phyloP scores from a whole-genome alignment of 92 coral and sea anemone species.

The Palythoa grandis region DNA sequence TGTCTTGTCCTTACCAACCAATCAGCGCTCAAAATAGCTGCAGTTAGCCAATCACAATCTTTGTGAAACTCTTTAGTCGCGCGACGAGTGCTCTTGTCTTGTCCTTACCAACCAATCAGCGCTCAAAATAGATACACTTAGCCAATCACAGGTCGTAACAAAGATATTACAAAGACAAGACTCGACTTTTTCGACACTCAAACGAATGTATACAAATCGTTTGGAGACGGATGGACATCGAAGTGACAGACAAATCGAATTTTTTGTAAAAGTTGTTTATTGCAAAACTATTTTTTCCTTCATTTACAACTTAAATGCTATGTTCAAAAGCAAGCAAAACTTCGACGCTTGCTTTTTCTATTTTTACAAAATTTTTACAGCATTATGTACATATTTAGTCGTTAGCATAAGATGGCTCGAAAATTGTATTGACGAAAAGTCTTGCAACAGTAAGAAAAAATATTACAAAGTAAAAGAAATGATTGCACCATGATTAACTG shows the following conservation, averaged over 20 bases:
- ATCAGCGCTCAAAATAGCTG: too few species aligned
- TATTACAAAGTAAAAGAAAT: not conserved
- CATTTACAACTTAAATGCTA: not conserved
- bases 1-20: too few species aligned
- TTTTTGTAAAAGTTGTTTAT: conserved; percentile 16
- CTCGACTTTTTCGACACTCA: too few species aligned
- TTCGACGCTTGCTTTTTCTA: not conserved
- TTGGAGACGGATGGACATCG: too few species aligned
- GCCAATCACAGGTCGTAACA: too few species aligned
- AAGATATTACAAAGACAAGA: too few species aligned
- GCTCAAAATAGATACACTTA: too few species aligned
- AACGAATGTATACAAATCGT: too few species aligned
- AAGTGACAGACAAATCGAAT: not conserved
- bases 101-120: too few species aligned
- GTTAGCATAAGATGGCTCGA: not conserved
- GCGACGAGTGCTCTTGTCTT: too few species aligned
- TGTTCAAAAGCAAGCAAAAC: not conserved
- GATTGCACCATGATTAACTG: not conserved
- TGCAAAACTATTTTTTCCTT: not conserved
- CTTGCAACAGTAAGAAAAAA: conserved; percentile 9
- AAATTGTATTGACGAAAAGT: not conserved
- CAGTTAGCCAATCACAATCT: too few species aligned
- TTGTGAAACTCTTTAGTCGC: too few species aligned
- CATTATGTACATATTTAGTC: conserved; percentile 26
- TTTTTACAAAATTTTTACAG: conserved; percentile 81